These are phyloP conservation scores for Microhierax caerulescens DNA, from an alignment of 2,797 vertebrate species.

Conservation along the genomic window DNA sequence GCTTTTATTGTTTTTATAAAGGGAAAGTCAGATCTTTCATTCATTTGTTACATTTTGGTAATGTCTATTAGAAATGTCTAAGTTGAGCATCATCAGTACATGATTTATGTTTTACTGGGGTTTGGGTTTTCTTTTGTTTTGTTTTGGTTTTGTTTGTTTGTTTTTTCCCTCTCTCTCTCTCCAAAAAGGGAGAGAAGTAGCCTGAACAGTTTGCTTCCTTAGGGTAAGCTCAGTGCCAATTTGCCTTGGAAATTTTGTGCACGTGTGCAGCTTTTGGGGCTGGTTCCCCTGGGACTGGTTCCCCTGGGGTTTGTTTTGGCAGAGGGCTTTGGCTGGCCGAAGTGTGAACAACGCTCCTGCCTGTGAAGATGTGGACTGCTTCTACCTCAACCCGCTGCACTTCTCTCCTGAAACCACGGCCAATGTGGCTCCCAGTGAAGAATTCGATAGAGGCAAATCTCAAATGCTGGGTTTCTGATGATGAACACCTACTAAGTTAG, in stretches of 20 bases:
- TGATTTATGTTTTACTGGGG: not conserved
- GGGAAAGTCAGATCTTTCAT: not conserved
- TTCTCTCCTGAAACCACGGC: not conserved
- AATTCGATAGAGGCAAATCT: not conserved
- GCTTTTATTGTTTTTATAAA: not conserved
- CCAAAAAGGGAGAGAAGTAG: not conserved
- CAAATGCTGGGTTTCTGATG: not conserved
- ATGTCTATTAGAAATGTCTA: not conserved
- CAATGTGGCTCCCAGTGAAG: not conserved
- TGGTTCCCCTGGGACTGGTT: not conserved
- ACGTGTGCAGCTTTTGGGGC: rapidly evolving
- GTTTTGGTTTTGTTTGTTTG: no score
- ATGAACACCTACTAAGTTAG: not conserved
- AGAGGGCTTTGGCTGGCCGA: not conserved
- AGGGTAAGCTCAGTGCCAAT: not conserved
- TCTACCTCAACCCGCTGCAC: not conserved
- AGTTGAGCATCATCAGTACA: not conserved
- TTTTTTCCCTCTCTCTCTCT: no score
- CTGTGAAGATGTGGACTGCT: not conserved
- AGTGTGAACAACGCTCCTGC: not conserved
- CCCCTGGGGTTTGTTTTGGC: not conserved
- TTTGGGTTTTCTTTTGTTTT: no score
- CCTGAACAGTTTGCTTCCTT: not conserved
- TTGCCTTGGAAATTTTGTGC: not conserved
- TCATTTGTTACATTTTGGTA: not conserved